Base-by-base conservation (phyloP, 2,113 vertebrate species). In the Ciconia boyciana region DNA sequence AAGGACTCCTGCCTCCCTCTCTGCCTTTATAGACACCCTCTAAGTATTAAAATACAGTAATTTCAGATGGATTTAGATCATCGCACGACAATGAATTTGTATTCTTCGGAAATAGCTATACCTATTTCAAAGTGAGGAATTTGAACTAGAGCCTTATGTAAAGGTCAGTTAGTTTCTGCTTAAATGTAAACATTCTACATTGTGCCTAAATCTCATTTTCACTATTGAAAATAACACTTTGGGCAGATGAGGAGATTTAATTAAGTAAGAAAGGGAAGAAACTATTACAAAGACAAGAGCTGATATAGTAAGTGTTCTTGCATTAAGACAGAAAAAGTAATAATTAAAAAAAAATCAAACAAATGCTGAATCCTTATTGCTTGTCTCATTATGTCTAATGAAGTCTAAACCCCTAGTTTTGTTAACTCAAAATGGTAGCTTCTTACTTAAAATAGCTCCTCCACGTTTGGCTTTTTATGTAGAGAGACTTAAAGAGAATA, bases 21-120 rank as follows among this genome's bases (percentile, higher is more conserved):
- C 77, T 93, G 76, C 71, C 36, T 26, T 89, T 92, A 87, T 0
- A 94, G 68, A 79, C 84, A 87, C 26, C 13, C 34, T 62, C 72
- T 43, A 92, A 95, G 52, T 90, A 96, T 93, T 91, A 83, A 96
- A 96, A 95, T 82, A 65, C 36, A 93, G 71, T 89, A 61, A 95
- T 96, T 94, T 84, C 57, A 93, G 77, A 82, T 82, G 93, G 57
- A 84, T 95, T 93, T 92, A 95, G 89, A 93, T 90, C 81, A 93
- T 76, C 93, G 93, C 95, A 36, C 0, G 5, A 66, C 77, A 44
- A 49, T 19, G 57, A 94, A 90, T 71, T 83, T 78, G 64, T 78
- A 89, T 92, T 93, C 90, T 87, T 95, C 4, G 7, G 82, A 85
- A 96, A 83, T 3, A 83, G 75, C 84, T 92, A 10, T 66, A 44